phyloP scores from a whole-genome alignment of 1,140 invertebrate genomes.

The Ridgeia piscesae region DNA sequence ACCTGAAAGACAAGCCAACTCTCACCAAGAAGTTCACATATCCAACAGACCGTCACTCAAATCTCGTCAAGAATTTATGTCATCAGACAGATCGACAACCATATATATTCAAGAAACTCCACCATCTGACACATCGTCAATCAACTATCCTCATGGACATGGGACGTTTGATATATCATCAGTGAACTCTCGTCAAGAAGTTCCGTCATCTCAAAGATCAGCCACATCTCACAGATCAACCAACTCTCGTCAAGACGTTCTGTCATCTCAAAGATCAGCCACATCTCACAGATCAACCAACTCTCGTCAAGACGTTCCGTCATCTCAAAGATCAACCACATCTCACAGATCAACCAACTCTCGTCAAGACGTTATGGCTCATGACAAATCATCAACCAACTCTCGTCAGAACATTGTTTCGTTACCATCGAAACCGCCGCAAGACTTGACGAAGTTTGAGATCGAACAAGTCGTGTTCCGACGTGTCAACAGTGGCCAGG shows the following conservation, averaged over 20 bases:
- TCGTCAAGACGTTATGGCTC: too few species aligned
- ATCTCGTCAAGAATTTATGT: too few species aligned
- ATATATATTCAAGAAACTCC: neutral
- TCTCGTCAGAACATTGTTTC: neutral
- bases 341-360: too few species aligned
- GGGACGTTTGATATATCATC: neutral
- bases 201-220: neutral
- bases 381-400: neutral
- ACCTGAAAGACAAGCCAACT: too few species aligned
- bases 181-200: neutral
- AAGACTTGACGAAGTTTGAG: neutral
- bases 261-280: neutral
- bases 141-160: neutral
- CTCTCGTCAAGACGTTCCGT: too few species aligned
- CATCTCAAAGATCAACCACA: too few species aligned
- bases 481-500: neutral
- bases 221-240: too few species aligned
- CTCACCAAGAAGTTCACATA: too few species aligned
- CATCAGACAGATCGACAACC: too few species aligned
- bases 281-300: neutral
- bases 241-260: neutral
- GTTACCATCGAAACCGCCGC: too few species aligned
- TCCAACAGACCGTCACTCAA: too few species aligned
- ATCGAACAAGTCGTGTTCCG: neutral
- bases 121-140: neutral